These are phyloP conservation scores for Sinohyriopsis cumingii DNA, from an alignment of 2,888 invertebrate genomes.

Conservation along the genomic window DNA sequence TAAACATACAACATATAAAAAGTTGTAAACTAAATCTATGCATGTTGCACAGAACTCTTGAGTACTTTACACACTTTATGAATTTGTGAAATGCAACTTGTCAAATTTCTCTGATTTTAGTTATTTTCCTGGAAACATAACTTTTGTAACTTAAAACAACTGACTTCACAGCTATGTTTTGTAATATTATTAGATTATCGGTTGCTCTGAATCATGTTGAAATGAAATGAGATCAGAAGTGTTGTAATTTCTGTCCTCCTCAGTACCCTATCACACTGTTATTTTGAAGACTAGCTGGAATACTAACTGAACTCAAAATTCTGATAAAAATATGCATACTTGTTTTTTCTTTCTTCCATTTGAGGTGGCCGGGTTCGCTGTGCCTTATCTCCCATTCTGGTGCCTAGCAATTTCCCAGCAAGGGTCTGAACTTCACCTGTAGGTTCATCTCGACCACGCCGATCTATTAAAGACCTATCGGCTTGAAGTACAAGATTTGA, in stretches of 20 bases:
- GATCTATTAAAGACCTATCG: slow-evolving; percentile 96
- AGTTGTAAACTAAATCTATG: no score
- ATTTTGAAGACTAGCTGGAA: background rate
- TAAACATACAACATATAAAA: no score
- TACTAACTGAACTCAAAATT: background rate
- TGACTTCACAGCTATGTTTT: background rate
- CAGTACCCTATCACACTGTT: background rate
- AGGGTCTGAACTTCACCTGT: slow-evolving; percentile 98
- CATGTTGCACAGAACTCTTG: no score
- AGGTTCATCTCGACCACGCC: slow-evolving; percentile 97
- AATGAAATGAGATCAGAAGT: no score
- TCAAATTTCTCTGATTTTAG: no score
- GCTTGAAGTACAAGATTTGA: slow-evolving; percentile 99
- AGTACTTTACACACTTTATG: no score
- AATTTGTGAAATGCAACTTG: no score
- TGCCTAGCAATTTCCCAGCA: slow-evolving; percentile 89
- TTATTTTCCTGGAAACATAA: no score
- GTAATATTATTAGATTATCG: background rate
- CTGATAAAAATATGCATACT: slow-evolving; percentile 75
- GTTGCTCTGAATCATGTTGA: no score
- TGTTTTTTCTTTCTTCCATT: slow-evolving; percentile 93
- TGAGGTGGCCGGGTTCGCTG: slow-evolving; percentile 93
- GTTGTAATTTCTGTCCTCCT: background rate
- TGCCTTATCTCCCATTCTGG: slow-evolving; percentile 97
- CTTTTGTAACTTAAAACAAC: no score